Conservation (phyloP, 2,113 vertebrate species). For the Catharus bicknelli region DNA sequence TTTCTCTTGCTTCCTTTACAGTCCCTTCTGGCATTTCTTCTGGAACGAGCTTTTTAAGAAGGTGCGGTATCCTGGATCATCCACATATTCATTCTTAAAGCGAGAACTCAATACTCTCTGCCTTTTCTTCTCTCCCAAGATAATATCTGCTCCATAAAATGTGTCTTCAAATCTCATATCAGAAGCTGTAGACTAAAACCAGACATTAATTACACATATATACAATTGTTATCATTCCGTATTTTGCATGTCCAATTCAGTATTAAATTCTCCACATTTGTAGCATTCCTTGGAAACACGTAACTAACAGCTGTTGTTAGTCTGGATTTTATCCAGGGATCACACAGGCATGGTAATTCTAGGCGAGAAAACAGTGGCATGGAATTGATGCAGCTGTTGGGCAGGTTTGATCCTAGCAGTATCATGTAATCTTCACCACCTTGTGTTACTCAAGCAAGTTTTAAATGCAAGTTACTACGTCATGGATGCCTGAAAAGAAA, state of each 20-base stretch:
- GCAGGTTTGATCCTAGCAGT: neutral
- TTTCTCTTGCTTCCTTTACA: conserved; percentile 55
- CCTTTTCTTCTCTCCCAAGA: conserved; percentile 89
- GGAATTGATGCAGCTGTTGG: neutral
- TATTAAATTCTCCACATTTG: neutral
- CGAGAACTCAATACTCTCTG: conserved; percentile 90
- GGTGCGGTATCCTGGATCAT: conserved; percentile 86
- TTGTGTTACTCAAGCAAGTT: neutral
- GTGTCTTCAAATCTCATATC: conserved; percentile 95
- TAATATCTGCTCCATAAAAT: conserved; percentile 83
- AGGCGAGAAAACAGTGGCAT: neutral
- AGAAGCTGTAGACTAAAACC: conserved; percentile 91
- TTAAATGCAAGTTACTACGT: neutral
- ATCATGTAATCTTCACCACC: neutral
- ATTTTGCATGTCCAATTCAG: neutral
- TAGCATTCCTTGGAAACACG: neutral
- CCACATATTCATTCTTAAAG: conserved; percentile 92
- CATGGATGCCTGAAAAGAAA: neutral
- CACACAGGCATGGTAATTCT: neutral
- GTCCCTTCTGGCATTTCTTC: conserved; percentile 82
- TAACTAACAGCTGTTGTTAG: neutral
- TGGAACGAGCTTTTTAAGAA: conserved; percentile 81
- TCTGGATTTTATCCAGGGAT: neutral
- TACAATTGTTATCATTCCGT: neutral
- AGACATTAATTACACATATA: conserved; percentile 12